Evolutionary conservation across 2,888 invertebrate genomes (phyloP).

Genomic region (Cataglyphis rosenhaueri): DNA sequence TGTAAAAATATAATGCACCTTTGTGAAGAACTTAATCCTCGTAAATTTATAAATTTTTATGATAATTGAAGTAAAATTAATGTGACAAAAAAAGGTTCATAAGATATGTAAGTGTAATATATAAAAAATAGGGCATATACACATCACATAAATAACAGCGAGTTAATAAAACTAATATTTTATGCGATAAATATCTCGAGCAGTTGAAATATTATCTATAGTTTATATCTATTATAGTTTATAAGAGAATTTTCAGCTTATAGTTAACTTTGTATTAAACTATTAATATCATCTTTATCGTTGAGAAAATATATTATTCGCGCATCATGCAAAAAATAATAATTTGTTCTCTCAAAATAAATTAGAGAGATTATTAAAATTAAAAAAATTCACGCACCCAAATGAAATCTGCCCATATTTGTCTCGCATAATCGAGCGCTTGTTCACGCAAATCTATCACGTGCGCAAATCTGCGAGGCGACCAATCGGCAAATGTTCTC

Average conservation of each 20-base stretch:
- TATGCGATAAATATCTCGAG: neutral
- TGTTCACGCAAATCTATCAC: slow-evolving; percentile 92
- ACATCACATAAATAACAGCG: neutral
- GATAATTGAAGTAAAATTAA: neutral
- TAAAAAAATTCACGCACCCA: slow-evolving; percentile 88
- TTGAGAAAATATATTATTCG: neutral
- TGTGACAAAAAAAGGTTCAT: neutral
- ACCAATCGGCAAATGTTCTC: slow-evolving; percentile 91
- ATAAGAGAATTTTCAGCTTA: neutral
- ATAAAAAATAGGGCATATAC: neutral
- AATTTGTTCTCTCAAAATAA: neutral
- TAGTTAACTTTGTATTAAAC: neutral
- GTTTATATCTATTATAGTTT: neutral
- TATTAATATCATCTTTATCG: neutral
- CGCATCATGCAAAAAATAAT: neutral
- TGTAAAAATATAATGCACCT: neutral
- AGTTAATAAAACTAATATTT: neutral
- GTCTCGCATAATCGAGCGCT: slow-evolving; percentile 90
- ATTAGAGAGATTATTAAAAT: slow-evolving; percentile 6
- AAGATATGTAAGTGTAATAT: neutral
- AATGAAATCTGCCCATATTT: slow-evolving; percentile 95
- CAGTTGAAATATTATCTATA: neutral
- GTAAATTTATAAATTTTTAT: slow-evolving; percentile 7
- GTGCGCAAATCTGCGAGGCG: slow-evolving; percentile 90
- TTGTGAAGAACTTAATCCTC: neutral